These are phyloP conservation scores for Rugalucina vietnamica DNA, from an alignment of 2,888 invertebrate genomes.

Conservation along the genomic window DNA sequence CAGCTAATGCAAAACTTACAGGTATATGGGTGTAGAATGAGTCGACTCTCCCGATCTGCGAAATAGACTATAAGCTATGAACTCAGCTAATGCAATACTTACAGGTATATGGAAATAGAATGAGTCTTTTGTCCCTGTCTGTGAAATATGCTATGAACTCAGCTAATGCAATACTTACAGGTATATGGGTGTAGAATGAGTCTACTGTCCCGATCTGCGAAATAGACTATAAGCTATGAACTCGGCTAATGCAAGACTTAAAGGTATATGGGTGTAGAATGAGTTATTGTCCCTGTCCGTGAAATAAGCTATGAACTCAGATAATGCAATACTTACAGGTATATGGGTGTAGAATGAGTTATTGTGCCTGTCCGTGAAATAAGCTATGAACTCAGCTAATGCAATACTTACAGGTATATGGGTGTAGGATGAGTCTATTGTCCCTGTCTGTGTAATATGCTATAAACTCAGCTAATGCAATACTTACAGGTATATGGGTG, in stretches of 20 bases:
- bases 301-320: constrained; percentile 80
- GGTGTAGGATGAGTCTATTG: constrained; percentile 75
- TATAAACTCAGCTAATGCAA: constrained; percentile 78
- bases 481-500: neutral
- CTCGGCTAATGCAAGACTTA: no score
- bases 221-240: neutral
- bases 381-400: constrained; percentile 78
- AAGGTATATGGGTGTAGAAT: constrained; percentile 77
- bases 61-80: no score
- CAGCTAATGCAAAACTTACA: no score
- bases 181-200: neutral
- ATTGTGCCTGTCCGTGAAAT: constrained; percentile 78
- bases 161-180: neutral
- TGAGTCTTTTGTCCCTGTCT: no score
- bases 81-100: no score
- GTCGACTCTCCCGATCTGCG: no score
- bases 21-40: no score
- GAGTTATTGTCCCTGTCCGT: constrained; percentile 74
- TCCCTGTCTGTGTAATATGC: constrained; percentile 80
- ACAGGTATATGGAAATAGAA: no score
- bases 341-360: constrained; percentile 77
- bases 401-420: constrained; percentile 71
- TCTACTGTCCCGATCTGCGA: neutral
- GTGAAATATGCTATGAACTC: neutral
- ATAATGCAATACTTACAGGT: constrained; percentile 64